These are phyloP conservation scores for Discoglossus pictus DNA, from an alignment of 2,797 vertebrate genomes.

Conservation along the genomic window DNA sequence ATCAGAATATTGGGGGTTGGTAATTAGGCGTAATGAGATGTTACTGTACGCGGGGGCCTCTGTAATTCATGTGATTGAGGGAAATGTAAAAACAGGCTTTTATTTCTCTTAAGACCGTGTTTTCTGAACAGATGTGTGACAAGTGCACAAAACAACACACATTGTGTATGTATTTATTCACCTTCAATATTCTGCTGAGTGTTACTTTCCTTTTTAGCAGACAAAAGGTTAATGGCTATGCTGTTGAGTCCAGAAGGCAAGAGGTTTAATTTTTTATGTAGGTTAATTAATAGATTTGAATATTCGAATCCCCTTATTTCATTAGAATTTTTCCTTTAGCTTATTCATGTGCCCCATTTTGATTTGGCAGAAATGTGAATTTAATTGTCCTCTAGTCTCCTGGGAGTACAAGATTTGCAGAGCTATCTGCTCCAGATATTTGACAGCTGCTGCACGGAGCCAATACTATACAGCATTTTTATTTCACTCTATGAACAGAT, in stretches of 20 bases:
- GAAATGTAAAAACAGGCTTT: too few species aligned
- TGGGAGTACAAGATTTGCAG: constrained; percentile 41
- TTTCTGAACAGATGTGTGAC: too few species aligned
- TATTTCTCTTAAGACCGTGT: too few species aligned
- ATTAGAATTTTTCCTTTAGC: constrained; percentile 19
- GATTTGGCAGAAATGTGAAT: constrained; percentile 49
- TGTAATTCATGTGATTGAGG: background rate
- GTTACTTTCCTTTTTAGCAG: background rate
- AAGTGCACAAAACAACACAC: too few species aligned
- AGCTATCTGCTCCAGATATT: constrained; percentile 47
- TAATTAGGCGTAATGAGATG: constrained; percentile 32
- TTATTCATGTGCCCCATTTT: constrained; percentile 33
- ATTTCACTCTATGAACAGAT: constrained; percentile 42
- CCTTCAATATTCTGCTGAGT: too few species aligned
- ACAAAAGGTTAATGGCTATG: background rate
- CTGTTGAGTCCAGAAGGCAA: background rate
- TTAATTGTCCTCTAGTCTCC: constrained; percentile 41
- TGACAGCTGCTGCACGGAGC: constrained; percentile 45
- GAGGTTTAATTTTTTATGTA: background rate
- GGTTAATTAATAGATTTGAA: constrained; percentile 19
- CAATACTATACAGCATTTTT: constrained; percentile 38
- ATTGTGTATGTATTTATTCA: too few species aligned
- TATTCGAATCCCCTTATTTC: constrained; percentile 16
- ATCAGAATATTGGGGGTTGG: constrained; percentile 18
- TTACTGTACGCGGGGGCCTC: background rate